A percentile compares a stretch with the other conserved stretches of the same genome.
phyloP scores from a whole-genome alignment of 2,113 vertebrate genomes.

The Shinisaurus crocodilurus region DNA sequence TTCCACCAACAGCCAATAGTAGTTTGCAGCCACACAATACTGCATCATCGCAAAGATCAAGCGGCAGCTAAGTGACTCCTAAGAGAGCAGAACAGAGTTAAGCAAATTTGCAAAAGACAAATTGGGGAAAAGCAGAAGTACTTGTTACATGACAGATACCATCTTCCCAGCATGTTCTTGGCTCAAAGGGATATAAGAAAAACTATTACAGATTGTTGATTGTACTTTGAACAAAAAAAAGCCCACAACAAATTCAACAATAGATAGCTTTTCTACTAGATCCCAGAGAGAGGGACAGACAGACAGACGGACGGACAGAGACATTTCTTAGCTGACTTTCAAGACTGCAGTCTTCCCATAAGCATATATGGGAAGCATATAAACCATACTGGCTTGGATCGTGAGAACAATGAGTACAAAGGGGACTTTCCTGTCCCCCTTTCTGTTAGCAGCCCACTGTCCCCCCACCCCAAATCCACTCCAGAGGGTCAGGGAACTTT shows the following conservation, averaged over 20 bases:
- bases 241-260: not conserved
- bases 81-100: constrained; percentile 22
- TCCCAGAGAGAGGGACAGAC: not conserved
- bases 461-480: not conserved
- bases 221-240: not conserved
- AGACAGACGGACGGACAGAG: too few relatives aligned
- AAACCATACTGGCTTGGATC: not conserved
- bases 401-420: not conserved
- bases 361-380: not conserved
- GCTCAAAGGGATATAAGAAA: not conserved
- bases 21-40: constrained; percentile 95
- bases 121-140: not conserved
- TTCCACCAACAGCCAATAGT: constrained; percentile 97
- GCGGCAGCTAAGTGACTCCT: constrained; percentile 90
- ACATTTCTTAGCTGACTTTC: not conserved
- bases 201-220: not conserved
- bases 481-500: not conserved
- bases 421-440: not conserved
- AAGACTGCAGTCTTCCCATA: not conserved
- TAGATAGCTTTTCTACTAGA: not conserved
- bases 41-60: constrained; percentile 96
- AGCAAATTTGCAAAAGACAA: constrained; percentile 6
- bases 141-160: not conserved
- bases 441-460: too few relatives aligned
- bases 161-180: not conserved